These are phyloP conservation scores for Cisticola juncidis DNA, from an alignment of 2,113 vertebrate species.

Conservation along the genomic window DNA sequence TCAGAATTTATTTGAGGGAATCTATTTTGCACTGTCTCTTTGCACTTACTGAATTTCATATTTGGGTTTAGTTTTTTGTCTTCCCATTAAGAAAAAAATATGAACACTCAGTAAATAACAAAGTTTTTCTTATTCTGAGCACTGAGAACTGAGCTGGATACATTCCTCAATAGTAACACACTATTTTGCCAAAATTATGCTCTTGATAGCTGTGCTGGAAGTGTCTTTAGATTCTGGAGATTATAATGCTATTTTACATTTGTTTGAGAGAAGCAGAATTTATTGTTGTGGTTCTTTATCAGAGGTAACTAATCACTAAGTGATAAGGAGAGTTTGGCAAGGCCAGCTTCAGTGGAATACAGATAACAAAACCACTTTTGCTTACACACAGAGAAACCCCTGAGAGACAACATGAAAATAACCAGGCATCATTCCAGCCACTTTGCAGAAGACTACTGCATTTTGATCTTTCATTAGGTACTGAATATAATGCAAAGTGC, in stretches of 20 bases:
- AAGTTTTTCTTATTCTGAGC: not conserved
- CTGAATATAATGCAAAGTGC: not conserved
- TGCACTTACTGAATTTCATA: not conserved
- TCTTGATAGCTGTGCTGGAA: not conserved
- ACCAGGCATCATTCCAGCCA: accelerated
- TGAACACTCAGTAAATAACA: not conserved
- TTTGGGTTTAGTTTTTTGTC: not conserved
- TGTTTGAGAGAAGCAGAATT: not conserved
- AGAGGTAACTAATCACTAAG: not conserved
- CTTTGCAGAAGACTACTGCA: not conserved
- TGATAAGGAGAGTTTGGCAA: not conserved
- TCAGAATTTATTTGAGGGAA: not conserved
- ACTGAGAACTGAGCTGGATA: not conserved
- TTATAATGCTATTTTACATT: not conserved
- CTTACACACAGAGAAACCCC: not conserved
- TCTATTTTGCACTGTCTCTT: not conserved
- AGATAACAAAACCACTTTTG: not conserved
- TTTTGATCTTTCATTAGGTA: not conserved
- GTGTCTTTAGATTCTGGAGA: not conserved
- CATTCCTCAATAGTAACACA: not conserved
- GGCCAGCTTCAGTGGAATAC: not conserved
- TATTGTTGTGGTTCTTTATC: not conserved
- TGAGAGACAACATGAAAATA: not conserved
- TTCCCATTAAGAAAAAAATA: not conserved
- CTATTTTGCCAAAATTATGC: not conserved